A percentile compares a stretch with the other conserved stretches of the same genome.
phyloP scores from a whole-genome alignment of 2,888 invertebrate genomes.

The Ptilodon capucinus region DNA sequence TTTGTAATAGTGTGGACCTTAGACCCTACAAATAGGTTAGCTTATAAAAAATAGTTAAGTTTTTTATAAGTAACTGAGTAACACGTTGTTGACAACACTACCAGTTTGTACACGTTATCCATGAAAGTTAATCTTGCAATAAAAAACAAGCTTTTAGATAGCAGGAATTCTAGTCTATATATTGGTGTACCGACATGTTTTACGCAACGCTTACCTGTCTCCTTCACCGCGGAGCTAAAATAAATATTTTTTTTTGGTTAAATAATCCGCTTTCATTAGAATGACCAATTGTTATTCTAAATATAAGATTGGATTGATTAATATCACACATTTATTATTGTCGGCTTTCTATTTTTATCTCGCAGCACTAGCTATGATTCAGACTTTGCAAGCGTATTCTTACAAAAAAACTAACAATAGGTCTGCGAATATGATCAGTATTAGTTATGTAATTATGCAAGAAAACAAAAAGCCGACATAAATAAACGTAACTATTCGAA shows the following conservation, averaged over 20 bases:
- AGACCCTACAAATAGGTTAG: too few relatives aligned
- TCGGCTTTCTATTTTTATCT: not conserved
- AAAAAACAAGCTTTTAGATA: not conserved
- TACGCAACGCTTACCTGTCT: not conserved
- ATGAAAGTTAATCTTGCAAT: not conserved
- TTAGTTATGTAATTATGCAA: constrained; percentile 12
- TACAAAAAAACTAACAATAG: not conserved
- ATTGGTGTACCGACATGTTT: not conserved
- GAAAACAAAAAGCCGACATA: constrained; percentile 20
- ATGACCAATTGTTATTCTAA: not conserved
- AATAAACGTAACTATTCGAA: constrained; percentile 17
- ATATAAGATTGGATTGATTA: not conserved
- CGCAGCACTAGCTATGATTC: not conserved
- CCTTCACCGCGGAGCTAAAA: not conserved
- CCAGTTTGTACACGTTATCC: not conserved
- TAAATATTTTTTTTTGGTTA: not conserved
- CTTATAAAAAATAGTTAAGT: too few relatives aligned
- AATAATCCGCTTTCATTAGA: not conserved
- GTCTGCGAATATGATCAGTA: constrained; percentile 1
- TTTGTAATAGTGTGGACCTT: too few relatives aligned
- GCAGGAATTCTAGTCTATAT: not conserved
- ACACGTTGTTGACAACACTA: not conserved
- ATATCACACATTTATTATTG: not conserved
- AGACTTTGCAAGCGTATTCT: not conserved
- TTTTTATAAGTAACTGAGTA: too few relatives aligned